Percentiles rank a stretch among this genome's conserved stretches.
Conservation (phyloP, 2,797 vertebrate genomes). For the Pangasius djambal region DNA sequence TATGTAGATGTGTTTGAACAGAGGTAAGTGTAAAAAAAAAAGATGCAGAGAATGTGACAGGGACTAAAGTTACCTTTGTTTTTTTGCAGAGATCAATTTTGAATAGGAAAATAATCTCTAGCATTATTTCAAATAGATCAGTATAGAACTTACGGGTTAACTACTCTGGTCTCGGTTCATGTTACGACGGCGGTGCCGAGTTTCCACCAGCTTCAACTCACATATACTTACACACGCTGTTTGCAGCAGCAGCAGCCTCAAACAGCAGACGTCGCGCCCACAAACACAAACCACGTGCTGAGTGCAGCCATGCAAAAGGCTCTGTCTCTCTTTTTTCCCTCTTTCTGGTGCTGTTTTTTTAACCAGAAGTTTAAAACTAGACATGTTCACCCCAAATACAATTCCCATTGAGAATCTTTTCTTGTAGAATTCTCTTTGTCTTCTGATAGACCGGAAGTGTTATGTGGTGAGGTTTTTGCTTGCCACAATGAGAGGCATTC, state of each 20-base stretch:
- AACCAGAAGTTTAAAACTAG: conserved; percentile 7
- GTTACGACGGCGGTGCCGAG: not conserved
- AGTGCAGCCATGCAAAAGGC: conserved; percentile 20
- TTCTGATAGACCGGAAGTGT: conserved; percentile 11
- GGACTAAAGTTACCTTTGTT: not conserved
- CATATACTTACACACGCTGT: conserved; percentile 25
- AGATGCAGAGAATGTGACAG: not conserved
- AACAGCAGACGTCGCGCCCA: conserved; percentile 24
- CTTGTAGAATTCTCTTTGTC: conserved; percentile 5
- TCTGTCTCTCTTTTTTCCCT: not conserved
- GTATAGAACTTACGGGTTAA: not conserved
- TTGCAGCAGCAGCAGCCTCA: conserved; percentile 11
- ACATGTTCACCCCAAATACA: conserved; percentile 3
- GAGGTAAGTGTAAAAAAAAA: not conserved
- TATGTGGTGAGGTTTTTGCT: conserved; percentile 15
- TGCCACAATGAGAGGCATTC: conserved; percentile 20
- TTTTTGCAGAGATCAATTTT: not conserved
- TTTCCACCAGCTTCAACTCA: conserved; percentile 1
- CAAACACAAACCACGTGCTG: conserved; percentile 32
- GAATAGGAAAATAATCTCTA: not conserved
- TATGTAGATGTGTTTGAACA: not conserved
- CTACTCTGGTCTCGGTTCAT: not conserved
- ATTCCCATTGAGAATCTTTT: conserved; percentile 1
- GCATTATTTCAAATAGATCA: not conserved
- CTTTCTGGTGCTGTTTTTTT: not conserved